Evolutionary conservation across 2,888 invertebrate genomes (phyloP), one percentile per base, ranked within the genome.

Genomic region (Meandrusa payeni): DNA sequence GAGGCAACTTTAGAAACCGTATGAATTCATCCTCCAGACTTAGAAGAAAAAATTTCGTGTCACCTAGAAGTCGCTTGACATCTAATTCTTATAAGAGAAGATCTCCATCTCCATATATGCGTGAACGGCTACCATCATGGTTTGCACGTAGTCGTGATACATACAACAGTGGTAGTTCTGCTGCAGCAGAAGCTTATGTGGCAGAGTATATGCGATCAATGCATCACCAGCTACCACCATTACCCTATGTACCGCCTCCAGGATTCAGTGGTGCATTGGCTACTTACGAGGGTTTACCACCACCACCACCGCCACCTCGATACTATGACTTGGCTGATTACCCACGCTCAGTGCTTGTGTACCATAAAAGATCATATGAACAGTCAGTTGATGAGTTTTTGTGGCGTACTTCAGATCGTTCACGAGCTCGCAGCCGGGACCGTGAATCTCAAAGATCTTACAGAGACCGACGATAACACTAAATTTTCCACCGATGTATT

Each of bases 171-270:
- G 72, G 76, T 45, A 74, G 81, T 9, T 75, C 90, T 15, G 89
- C 91, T 40, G 92, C 93, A 9, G 95, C 95, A n/a, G 95, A 95
- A 66, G 95, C 95, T 0, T 95, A 95, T 73, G 94, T 95, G 15
- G 95, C 95, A 6, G 96, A 96, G 68, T 96, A 96, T 64, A 95
- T 96, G 93, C 90, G 95, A 19, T 94, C 93, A 15, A 94, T 95
- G 94, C 94, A 95, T 64, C 94, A 95, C 60, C 94, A 94, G 64
- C 75, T 95, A 60, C 95, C 96, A 32, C 96, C 96, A 23, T 81
- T 96, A 68, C 95, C 95, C 12, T 96, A 95, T 75, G 94, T 92
- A 19, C 93, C 95, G 12, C 74, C 90, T 55, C 82, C 87, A 17
- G 85, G 87, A 24, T 90, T 90, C 56, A 79, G 88, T 55, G 81